Evolutionary conservation across 2,797 vertebrate species (phyloP).

Genomic region (Eulemur coronatus): DNA sequence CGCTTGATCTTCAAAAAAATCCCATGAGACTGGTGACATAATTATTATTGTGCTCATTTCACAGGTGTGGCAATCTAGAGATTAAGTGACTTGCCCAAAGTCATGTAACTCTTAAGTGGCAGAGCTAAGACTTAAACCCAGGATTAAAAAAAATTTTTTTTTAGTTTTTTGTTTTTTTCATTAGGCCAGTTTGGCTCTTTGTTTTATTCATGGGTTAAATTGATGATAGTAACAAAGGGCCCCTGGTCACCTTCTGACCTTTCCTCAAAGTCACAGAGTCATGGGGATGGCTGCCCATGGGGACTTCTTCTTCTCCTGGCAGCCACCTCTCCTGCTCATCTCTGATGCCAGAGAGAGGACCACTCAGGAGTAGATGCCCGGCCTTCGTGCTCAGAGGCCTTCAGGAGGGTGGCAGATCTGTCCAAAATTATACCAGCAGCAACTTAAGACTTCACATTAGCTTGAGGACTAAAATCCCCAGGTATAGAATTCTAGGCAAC

Average conservation of each 20-base stretch:
- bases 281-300: background rate
- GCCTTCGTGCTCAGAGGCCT: background rate
- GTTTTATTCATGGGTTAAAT: background rate
- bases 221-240: background rate
- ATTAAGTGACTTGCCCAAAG: background rate
- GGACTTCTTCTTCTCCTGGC: background rate
- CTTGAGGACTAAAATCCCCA: background rate
- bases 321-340: background rate
- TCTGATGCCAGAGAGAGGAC: background rate
- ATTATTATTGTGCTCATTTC: background rate
- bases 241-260: background rate
- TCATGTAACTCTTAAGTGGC: background rate
- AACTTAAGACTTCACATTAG: background rate
- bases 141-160: background rate
- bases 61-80: background rate
- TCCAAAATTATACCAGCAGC: background rate
- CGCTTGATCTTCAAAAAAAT: background rate
- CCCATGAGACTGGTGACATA: background rate
- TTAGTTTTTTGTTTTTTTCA: background rate
- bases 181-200: background rate
- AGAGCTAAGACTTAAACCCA: background rate
- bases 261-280: background rate
- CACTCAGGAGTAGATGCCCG: background rate
- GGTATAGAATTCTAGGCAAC: background rate
- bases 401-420: rapidly evolving